These are phyloP conservation scores for Smittia aterrima DNA, from an alignment of 2,888 invertebrate genomes.

Conservation along the genomic window DNA sequence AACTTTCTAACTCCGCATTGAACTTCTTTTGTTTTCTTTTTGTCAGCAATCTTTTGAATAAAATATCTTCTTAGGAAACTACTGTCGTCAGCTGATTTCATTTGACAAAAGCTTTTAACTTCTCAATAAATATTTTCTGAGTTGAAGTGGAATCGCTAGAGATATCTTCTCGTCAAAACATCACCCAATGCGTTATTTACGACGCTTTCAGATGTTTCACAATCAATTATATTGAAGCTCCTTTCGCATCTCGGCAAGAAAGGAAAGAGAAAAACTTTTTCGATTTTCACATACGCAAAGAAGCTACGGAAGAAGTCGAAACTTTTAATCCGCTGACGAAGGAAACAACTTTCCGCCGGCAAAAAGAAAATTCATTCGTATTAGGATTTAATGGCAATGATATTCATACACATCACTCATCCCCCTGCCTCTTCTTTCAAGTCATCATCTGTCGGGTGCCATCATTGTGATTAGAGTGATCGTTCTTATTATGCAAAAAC, in stretches of 20 bases:
- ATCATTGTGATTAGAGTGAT: constrained; percentile 40
- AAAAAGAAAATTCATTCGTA: constrained; percentile 22
- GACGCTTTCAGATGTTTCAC: not conserved
- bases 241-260: too few species aligned
- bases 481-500: constrained; percentile 27
- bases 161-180: too few species aligned
- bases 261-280: not conserved
- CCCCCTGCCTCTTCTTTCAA: constrained; percentile 1
- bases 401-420: constrained; percentile 41
- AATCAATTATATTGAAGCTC: constrained; percentile 15
- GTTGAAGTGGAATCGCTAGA: too few species aligned
- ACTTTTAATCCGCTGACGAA: constrained; percentile 25
- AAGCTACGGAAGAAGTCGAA: constrained; percentile 1
- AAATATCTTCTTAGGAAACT: too few species aligned
- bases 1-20: too few species aligned
- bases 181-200: not conserved
- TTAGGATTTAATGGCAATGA: constrained; percentile 32
- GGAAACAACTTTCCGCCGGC: constrained; percentile 2
- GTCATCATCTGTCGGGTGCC: constrained; percentile 35
- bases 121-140: too few species aligned
- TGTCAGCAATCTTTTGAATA: too few species aligned
- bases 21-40: too few species aligned
- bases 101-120: too few species aligned
- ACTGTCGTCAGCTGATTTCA: too few species aligned
- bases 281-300: not conserved